Percentiles rank a stretch among this genome's conserved stretches.
Evolutionary conservation across 2,888 invertebrate genomes (phyloP).

Genomic region (Urechis unicinctus): DNA sequence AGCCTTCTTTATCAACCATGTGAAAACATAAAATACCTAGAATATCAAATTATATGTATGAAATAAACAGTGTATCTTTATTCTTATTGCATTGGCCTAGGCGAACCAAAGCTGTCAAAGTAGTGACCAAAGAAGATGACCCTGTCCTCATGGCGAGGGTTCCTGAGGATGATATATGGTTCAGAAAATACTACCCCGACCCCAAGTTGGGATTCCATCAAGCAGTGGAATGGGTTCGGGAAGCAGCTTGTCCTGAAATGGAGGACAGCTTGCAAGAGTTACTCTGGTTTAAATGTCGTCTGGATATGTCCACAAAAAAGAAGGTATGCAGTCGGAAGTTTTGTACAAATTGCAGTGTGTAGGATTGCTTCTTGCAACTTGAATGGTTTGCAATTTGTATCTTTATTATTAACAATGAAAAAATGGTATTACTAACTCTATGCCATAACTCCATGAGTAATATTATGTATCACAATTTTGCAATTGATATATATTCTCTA

Average conservation of each 20-base stretch:
- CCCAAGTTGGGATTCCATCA: constrained; percentile 25
- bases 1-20: too few relatives aligned
- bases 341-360: not conserved
- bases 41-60: too few relatives aligned
- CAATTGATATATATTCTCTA: too few relatives aligned
- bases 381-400: not conserved
- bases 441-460: too few relatives aligned
- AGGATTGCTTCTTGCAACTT: not conserved
- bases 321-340: too few relatives aligned
- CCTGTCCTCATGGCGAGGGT: constrained; percentile 9
- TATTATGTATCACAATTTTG: too few relatives aligned
- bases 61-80: too few relatives aligned
- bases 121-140: not conserved
- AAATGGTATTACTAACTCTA: not conserved
- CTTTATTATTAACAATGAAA: not conserved
- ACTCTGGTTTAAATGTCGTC: constrained; percentile 29
- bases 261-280: constrained; percentile 29
- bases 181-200: constrained; percentile 27
- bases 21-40: too few relatives aligned
- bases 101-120: too few relatives aligned
- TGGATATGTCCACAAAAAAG: constrained; percentile 36
- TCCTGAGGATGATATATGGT: constrained; percentile 39
- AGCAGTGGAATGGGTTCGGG: constrained; percentile 31
- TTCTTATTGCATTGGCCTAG: too few relatives aligned
- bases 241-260: constrained; percentile 39